Conservation (phyloP, 2,888 invertebrate species). For the Criorhina ranunculi region DNA sequence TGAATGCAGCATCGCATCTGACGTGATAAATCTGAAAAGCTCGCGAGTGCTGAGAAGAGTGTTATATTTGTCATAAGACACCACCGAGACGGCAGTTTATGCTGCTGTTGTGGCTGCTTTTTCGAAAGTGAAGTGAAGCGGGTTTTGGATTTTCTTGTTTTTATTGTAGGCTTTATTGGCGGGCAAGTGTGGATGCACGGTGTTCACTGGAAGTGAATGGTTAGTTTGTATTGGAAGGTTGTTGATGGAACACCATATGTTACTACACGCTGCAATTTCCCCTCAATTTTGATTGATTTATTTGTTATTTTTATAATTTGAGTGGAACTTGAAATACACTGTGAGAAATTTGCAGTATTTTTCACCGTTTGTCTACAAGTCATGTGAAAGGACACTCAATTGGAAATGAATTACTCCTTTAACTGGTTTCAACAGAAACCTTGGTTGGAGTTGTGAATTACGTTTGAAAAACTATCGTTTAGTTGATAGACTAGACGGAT, state of each 20-base stretch:
- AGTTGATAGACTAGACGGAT: background rate
- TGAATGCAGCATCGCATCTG: slow-evolving; percentile 28
- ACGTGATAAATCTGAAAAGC: slow-evolving; percentile 45
- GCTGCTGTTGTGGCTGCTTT: slow-evolving; percentile 21
- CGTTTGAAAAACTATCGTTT: background rate
- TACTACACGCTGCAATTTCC: slow-evolving; percentile 35
- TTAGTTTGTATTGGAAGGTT: slow-evolving; percentile 52
- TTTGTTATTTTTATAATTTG: background rate
- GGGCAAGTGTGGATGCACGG: slow-evolving; percentile 35
- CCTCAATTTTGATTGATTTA: slow-evolving; percentile 36
- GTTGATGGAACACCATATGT: slow-evolving; percentile 15
- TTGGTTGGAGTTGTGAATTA: background rate
- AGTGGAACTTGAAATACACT: slow-evolving; percentile 18
- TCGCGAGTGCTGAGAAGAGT: slow-evolving; percentile 3
- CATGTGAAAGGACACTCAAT: background rate
- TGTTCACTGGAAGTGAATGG: slow-evolving; percentile 67
- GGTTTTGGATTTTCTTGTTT: slow-evolving; percentile 31
- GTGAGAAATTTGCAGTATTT: slow-evolving; percentile 10
- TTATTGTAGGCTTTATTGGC: slow-evolving; percentile 14
- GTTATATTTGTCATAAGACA: slow-evolving; percentile 22
- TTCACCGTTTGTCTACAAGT: no score
- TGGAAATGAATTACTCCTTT: background rate
- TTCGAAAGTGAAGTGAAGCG: slow-evolving; percentile 65
- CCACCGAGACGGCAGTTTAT: background rate
- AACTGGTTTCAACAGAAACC: background rate